Evolutionary conservation across 2,113 vertebrate species (phyloP).

Genomic region (Petromus typicus): DNA sequence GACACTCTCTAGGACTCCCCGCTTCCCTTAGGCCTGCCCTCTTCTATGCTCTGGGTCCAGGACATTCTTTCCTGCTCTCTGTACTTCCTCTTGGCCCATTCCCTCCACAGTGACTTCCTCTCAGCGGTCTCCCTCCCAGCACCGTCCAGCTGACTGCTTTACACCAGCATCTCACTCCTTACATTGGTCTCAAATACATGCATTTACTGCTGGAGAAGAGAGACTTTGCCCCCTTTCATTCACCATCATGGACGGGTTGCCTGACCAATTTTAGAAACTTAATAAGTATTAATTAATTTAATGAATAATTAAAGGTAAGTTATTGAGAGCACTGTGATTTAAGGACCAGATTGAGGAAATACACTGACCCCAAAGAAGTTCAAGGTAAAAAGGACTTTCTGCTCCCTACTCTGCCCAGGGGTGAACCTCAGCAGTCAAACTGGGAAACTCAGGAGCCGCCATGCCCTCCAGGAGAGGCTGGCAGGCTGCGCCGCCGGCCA

Average conservation of each 20-base stretch:
- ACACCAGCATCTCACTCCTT: background rate
- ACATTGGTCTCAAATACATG: background rate
- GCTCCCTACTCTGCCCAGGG: background rate
- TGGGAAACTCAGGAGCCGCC: background rate
- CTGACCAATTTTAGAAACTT: background rate
- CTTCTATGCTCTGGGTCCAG: background rate
- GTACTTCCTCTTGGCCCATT: background rate
- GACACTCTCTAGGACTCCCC: background rate
- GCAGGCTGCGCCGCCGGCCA: background rate
- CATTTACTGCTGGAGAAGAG: background rate
- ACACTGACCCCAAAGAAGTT: slow-evolving; percentile 10
- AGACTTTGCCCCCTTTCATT: background rate
- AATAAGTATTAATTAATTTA: background rate
- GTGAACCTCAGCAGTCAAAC: background rate
- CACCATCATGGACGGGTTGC: background rate
- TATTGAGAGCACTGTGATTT: background rate
- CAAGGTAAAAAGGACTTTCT: background rate
- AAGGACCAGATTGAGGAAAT: background rate
- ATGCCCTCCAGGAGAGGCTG: no score
- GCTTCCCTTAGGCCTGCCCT: background rate
- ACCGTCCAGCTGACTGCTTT: background rate
- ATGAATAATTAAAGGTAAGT: slow-evolving; percentile 20
- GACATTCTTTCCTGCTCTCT: background rate
- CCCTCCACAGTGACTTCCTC: background rate
- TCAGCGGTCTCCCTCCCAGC: background rate